Evolutionary conservation across 1,140 invertebrate species (phyloP).

Genomic region (Neodiprion virginianus): DNA sequence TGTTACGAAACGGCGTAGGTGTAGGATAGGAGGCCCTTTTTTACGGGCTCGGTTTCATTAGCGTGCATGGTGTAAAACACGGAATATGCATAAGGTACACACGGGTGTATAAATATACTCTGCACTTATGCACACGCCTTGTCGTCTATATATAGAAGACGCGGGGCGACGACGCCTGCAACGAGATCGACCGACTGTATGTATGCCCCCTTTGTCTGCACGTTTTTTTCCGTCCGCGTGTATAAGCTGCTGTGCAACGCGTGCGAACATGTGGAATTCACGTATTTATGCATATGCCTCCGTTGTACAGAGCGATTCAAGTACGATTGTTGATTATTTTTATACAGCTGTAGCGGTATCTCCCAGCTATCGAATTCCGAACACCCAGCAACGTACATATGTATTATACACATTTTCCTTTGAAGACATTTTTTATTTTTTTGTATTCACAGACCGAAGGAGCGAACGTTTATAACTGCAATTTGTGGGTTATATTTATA

Average conservation of each 20-base stretch:
- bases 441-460: not conserved
- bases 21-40: too few species aligned
- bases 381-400: not conserved
- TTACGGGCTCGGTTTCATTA: too few species aligned
- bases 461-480: too few species aligned
- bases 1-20: too few species aligned
- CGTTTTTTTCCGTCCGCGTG: not conserved
- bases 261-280: too few species aligned
- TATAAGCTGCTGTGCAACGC: too few species aligned
- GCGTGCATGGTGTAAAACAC: not conserved
- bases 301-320: too few species aligned
- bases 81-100: not conserved
- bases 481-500: too few species aligned
- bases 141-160: not conserved
- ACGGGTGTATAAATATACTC: not conserved
- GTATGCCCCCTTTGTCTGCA: not conserved
- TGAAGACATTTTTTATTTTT: not conserved
- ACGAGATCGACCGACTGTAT: not conserved
- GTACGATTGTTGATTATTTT: too few species aligned
- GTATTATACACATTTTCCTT: not conserved
- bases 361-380: too few species aligned
- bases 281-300: too few species aligned
- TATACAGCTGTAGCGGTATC: too few species aligned
- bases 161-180: not conserved
- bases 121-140: not conserved